Evolutionary conservation across 2,888 invertebrate genomes (phyloP).

Genomic region (Parnassius smintheus): DNA sequence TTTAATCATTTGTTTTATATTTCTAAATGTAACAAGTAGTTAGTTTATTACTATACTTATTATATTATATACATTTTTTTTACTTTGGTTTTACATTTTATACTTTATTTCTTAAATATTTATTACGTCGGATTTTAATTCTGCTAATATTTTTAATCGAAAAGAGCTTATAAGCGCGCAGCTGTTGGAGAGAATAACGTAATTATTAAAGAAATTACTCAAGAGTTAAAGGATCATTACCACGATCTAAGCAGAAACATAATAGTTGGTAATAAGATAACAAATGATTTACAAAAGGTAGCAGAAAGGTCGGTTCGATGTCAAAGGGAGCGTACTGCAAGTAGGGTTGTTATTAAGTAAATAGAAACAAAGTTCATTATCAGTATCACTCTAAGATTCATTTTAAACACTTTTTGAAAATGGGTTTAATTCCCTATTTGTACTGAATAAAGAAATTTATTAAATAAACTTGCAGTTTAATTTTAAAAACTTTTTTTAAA

Average conservation of each 20-base stretch:
- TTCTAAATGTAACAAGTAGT: neutral
- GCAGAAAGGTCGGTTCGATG: neutral
- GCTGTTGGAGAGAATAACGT: neutral
- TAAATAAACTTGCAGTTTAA: too few species aligned
- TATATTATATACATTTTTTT: neutral
- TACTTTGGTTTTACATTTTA: too few species aligned
- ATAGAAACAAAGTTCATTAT: neutral
- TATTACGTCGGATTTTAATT: constrained; percentile 12
- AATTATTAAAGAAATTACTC: neutral
- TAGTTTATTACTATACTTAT: neutral
- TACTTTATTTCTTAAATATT: neutral
- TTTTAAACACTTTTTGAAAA: too few species aligned
- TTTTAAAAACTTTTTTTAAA: too few species aligned
- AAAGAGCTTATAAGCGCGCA: neutral
- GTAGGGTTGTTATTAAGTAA: constrained; percentile 4
- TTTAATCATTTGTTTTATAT: neutral
- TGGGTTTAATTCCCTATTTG: too few species aligned
- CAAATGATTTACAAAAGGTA: neutral
- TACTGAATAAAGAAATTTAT: too few species aligned
- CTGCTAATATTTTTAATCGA: constrained; percentile 6
- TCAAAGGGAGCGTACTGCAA: constrained; percentile 4
- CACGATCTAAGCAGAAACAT: constrained; percentile 3
- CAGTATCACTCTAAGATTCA: too few species aligned
- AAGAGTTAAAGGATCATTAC: constrained; percentile 4
- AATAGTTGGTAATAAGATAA: neutral